These are phyloP conservation scores for Dynastes tityus DNA, from an alignment of 2,888 invertebrate genomes.

Conservation along the genomic window DNA sequence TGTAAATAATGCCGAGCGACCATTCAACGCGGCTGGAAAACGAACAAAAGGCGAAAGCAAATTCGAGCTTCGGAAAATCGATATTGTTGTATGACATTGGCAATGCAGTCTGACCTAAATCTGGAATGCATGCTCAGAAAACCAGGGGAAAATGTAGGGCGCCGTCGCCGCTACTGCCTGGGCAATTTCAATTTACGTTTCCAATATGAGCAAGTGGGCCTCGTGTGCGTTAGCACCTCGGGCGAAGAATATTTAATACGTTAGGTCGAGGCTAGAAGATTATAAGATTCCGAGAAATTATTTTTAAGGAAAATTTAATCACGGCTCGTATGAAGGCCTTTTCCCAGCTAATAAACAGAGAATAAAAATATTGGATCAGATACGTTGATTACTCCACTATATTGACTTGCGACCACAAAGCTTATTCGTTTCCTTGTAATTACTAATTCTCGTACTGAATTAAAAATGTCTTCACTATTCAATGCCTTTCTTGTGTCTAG, in stretches of 20 bases:
- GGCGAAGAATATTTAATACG: slow-evolving; percentile 1
- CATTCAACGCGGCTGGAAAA: neutral
- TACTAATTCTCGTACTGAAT: no score
- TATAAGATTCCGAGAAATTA: neutral
- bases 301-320: slow-evolving; percentile 8
- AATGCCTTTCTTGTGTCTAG: no score
- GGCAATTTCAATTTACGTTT: slow-evolving; percentile 27
- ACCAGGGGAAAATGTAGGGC: slow-evolving; percentile 47
- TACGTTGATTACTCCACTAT: no score
- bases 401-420: no score
- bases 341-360: neutral
- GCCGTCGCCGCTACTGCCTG: slow-evolving; percentile 22
- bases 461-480: no score
- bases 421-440: no score
- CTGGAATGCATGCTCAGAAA: slow-evolving; percentile 29
- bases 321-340: neutral
- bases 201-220: slow-evolving; percentile 11
- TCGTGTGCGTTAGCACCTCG: neutral
- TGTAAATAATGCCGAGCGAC: slow-evolving; percentile 31
- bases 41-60: slow-evolving; percentile 41
- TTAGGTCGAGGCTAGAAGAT: neutral
- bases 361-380: no score
- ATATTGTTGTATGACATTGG: slow-evolving; percentile 52
- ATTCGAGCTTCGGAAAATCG: slow-evolving; percentile 38
- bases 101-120: slow-evolving; percentile 53